Evolutionary conservation across 2,113 vertebrate species (phyloP).

Genomic region (Atherinomorus stipes): DNA sequence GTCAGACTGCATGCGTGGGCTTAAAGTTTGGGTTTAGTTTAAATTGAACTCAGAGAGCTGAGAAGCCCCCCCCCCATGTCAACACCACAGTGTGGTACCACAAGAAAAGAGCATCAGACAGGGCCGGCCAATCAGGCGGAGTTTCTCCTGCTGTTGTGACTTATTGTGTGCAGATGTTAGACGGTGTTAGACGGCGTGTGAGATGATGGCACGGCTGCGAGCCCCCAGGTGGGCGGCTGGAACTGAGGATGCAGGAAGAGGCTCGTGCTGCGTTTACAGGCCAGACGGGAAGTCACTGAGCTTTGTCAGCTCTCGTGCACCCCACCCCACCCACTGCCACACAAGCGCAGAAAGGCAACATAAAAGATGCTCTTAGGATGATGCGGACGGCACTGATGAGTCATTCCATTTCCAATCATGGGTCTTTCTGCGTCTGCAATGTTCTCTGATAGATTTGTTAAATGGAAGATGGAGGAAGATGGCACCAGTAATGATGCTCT

Average conservation of each 20-base stretch:
- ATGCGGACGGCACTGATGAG: constrained; percentile 44
- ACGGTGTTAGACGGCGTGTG: constrained; percentile 35
- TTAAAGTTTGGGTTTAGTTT: constrained; percentile 17
- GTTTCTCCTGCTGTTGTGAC: constrained; percentile 28
- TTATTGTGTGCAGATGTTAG: constrained; percentile 55
- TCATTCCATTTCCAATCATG: constrained; percentile 44
- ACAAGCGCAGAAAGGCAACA: constrained; percentile 32
- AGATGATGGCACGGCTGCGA: constrained; percentile 41
- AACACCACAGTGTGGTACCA: constrained; percentile 7
- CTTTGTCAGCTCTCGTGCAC: constrained; percentile 59
- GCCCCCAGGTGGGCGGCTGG: constrained; percentile 61
- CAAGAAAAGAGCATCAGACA: constrained; percentile 8
- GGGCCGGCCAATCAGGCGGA: background rate
- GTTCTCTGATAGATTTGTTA: constrained; percentile 64
- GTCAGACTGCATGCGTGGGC: constrained; percentile 24
- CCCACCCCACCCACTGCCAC: constrained; percentile 8
- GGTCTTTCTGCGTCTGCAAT: constrained; percentile 46
- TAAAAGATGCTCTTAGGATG: constrained; percentile 25
- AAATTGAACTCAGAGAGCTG: constrained; percentile 35
- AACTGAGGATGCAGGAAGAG: constrained; percentile 66
- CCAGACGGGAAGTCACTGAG: constrained; percentile 67
- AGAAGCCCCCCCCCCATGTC: constrained; percentile 26
- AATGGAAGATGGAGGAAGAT: constrained; percentile 58
- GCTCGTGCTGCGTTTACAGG: constrained; percentile 62
- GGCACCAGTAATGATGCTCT: constrained; percentile 56